phyloP scores from a whole-genome alignment of 2,113 vertebrate species.

The Shinisaurus crocodilurus region DNA sequence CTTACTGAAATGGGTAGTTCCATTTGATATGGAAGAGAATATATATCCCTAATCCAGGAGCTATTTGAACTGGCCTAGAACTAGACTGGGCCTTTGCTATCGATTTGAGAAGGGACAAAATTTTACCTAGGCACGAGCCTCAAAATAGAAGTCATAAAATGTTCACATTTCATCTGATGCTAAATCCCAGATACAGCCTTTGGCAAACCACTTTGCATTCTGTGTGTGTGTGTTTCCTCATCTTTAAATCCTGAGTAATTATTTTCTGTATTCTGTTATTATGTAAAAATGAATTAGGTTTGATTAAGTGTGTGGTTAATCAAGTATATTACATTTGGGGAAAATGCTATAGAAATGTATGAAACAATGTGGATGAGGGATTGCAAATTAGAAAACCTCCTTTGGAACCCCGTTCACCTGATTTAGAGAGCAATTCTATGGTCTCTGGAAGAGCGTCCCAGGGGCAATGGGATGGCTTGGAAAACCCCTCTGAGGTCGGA shows the following conservation, averaged over 20 bases:
- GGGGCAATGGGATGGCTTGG: no score
- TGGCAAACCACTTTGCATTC: constrained; percentile 32
- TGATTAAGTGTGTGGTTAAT: constrained; percentile 38
- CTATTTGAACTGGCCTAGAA: not conserved
- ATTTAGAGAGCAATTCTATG: no score
- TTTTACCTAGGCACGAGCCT: not conserved
- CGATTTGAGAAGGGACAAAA: not conserved
- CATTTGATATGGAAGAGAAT: not conserved
- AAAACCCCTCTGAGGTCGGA: no score
- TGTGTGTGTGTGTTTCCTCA: constrained; percentile 17
- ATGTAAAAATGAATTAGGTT: constrained; percentile 36
- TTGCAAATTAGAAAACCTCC: not conserved
- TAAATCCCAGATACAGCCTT: not conserved
- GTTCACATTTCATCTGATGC: not conserved
- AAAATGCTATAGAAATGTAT: not conserved
- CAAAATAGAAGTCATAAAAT: not conserved
- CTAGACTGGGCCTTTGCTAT: not conserved
- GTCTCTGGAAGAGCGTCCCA: no score
- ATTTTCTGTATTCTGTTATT: constrained; percentile 19
- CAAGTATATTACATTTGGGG: constrained; percentile 17
- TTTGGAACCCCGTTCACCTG: not conserved
- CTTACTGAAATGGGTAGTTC: not conserved
- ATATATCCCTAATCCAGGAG: not conserved
- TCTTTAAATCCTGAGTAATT: constrained; percentile 43
- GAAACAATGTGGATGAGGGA: not conserved